These are phyloP conservation scores for Quadriops clusia DNA, from an alignment of 2,888 invertebrate species.

Conservation along the genomic window DNA sequence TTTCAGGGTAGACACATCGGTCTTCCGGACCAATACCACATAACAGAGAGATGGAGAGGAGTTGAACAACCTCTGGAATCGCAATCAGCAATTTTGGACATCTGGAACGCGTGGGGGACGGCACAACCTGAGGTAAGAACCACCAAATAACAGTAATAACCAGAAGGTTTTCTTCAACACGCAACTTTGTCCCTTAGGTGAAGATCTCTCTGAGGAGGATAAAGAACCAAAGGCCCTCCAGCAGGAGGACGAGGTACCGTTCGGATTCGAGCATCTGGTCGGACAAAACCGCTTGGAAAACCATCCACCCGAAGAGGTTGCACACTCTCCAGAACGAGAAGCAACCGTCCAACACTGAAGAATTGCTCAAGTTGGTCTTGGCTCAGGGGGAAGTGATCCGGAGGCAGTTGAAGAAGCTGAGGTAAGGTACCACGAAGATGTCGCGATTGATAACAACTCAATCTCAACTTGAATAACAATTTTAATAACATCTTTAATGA, in stretches of 20 bases:
- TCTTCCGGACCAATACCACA: conserved; percentile 44
- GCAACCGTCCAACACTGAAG: conserved; percentile 37
- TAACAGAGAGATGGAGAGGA: conserved; percentile 67
- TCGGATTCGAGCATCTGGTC: conserved; percentile 33
- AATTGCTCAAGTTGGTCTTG: conserved; percentile 43
- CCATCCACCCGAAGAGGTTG: conserved; percentile 36
- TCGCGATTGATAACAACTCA: no score
- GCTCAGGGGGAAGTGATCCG: conserved; percentile 49
- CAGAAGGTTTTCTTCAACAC: neutral
- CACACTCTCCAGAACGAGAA: conserved; percentile 33
- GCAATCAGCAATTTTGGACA: conserved; percentile 61
- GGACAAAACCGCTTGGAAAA: conserved; percentile 32
- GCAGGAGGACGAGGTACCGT: conserved; percentile 29
- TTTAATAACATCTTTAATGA: no score
- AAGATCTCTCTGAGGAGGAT: conserved; percentile 36
- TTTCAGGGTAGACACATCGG: conserved; percentile 33
- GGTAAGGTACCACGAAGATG: no score
- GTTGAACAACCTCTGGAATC: conserved; percentile 62
- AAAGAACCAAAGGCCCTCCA: conserved; percentile 29
- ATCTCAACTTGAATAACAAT: no score
- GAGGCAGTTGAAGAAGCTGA: conserved; percentile 35
- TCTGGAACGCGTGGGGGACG: conserved; percentile 71
- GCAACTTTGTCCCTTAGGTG: conserved; percentile 24
- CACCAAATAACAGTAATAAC: conserved; percentile 7
- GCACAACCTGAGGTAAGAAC: conserved; percentile 49